Base-by-base conservation (phyloP, 2,888 invertebrate genomes). In the Temnothorax ravouxi region DNA sequence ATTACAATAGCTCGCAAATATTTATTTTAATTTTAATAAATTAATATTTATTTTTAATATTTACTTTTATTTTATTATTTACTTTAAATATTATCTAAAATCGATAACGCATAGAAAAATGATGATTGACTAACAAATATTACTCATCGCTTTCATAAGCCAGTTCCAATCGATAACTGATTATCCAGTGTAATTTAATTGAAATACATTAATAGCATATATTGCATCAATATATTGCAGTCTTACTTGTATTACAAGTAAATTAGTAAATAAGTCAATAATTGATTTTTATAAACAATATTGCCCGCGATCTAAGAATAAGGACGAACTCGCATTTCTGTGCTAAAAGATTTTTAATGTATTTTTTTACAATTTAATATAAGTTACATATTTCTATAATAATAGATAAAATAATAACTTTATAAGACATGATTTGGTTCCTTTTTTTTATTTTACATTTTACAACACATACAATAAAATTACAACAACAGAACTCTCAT, bases 21-120 rank as follows among this genome's bases (percentile, higher is more conserved):
- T 64, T 52, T 71, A 71, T 21, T 52, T 71, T n/a, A 21, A 21
- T 52, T 71, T 71, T 2, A 34, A 38, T 52, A 52, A 71, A 21
- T 52, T 50, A 50, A 50, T 50, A 50, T 50, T 50, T 18, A 50
- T 50, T 6, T 18, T 18, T 18, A 50, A 50, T 18, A 50, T 18
- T 50, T 4, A 50, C 18, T 47, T 47, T 15, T 47, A 47, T 47
- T 47, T 15, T 52, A 52, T 8, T 15, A 52, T n/a, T 52, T 54
- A 54, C 21, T 21, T 54, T 54, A 21, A 54, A 18, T n/a, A 21
- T 21, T 54, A 2, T 6, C 0, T 34, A 34, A 54, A 54, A 9
- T n/a, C 9, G 52, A 50, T 18, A 54, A 11, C 5, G 0, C 44
- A 25, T 66, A 8, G 25, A 38, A 38, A 66, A 54, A 38, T 21